These are phyloP conservation scores for Monochamus alternatus DNA, from an alignment of 2,888 invertebrate genomes.

Conservation along the genomic window DNA sequence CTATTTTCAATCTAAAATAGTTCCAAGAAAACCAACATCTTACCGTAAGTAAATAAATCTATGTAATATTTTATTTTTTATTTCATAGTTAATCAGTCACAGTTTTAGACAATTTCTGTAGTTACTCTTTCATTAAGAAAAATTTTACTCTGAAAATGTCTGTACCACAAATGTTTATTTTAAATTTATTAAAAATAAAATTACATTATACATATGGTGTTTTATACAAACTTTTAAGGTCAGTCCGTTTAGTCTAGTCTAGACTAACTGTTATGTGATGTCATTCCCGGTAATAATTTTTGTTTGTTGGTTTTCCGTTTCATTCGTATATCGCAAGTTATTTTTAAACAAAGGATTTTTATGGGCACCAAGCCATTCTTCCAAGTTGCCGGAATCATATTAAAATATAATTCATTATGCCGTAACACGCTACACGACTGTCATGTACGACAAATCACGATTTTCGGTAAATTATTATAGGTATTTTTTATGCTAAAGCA, in stretches of 20 bases:
- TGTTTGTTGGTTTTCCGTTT: slow-evolving; percentile 31
- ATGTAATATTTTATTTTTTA: too few relatives aligned
- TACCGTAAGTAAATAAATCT: too few relatives aligned
- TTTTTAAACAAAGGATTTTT: slow-evolving; percentile 46
- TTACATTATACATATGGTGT: too few relatives aligned
- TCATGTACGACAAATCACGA: slow-evolving; percentile 1
- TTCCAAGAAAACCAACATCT: too few relatives aligned
- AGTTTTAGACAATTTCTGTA: too few relatives aligned
- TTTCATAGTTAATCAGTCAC: too few relatives aligned
- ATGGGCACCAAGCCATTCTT: slow-evolving; percentile 39
- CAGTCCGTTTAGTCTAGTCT: slow-evolving; percentile 31
- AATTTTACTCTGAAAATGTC: too few relatives aligned
- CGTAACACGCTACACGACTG: slow-evolving; percentile 28
- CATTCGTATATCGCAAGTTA: slow-evolving; percentile 42
- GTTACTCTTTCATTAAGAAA: too few relatives aligned
- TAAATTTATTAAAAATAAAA: too few relatives aligned
- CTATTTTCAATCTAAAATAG: too few relatives aligned
- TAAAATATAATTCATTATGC: slow-evolving; percentile 31
- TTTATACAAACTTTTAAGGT: slow-evolving; percentile 40
- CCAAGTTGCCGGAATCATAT: slow-evolving; percentile 37
- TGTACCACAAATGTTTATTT: too few relatives aligned
- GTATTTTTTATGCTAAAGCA: background rate
- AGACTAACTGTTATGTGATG: slow-evolving; percentile 41
- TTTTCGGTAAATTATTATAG: slow-evolving; percentile 2
- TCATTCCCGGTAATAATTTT: slow-evolving; percentile 12